Evolutionary conservation across 2,797 vertebrate species (phyloP).

Genomic region (Mycteria americana): DNA sequence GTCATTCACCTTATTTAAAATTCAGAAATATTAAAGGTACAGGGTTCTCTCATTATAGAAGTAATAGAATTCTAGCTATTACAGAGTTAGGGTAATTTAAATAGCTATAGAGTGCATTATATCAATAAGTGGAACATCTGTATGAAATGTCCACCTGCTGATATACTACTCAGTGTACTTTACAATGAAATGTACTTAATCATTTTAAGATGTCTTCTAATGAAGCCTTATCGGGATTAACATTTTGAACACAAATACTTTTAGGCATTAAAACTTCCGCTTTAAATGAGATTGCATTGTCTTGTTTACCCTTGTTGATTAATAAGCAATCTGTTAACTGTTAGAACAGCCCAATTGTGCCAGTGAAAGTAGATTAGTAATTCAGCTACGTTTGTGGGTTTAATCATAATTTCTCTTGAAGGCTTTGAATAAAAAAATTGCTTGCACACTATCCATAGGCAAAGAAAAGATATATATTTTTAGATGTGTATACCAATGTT

Average conservation of each 20-base stretch:
- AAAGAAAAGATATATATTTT: conserved; percentile 62
- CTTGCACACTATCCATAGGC: conserved; percentile 45
- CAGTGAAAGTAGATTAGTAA: conserved; percentile 72
- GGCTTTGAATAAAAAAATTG: conserved; percentile 60
- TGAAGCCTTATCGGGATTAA: conserved; percentile 74
- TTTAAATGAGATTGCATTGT: conserved; percentile 78
- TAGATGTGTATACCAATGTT: conserved; percentile 45
- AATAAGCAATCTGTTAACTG: conserved; percentile 81
- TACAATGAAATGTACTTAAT: conserved; percentile 70
- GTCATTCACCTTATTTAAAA: conserved; percentile 79
- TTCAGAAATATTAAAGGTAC: conserved; percentile 78
- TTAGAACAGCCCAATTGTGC: conserved; percentile 68
- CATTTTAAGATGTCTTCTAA: conserved; percentile 73
- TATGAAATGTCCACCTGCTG: conserved; percentile 76
- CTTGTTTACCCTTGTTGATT: conserved; percentile 80
- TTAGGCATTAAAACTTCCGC: conserved; percentile 72
- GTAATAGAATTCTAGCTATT: conserved; percentile 80
- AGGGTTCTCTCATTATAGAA: conserved; percentile 75
- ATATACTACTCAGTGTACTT: conserved; percentile 63
- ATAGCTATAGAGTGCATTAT: conserved; percentile 71
- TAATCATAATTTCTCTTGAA: conserved; percentile 75
- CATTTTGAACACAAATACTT: conserved; percentile 79
- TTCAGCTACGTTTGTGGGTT: conserved; percentile 67
- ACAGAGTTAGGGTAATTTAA: conserved; percentile 75
- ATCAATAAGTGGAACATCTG: conserved; percentile 76